Percentiles rank a stretch among this genome's conserved stretches.
Conservation (phyloP, 1,140 invertebrate genomes). For the Rhopalosiphum padi region DNA sequence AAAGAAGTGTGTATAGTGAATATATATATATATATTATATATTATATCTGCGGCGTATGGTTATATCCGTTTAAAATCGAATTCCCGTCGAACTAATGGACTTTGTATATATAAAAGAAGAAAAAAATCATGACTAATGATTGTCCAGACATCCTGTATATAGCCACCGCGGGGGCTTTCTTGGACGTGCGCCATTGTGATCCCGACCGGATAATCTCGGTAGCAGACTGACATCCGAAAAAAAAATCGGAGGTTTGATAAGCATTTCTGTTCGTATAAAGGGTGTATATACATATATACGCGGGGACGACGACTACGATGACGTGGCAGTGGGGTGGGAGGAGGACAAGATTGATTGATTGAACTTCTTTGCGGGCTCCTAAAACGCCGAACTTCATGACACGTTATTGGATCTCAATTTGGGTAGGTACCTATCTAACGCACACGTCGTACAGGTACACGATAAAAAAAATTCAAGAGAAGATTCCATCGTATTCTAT, state of each 20-base stretch:
- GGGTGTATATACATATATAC: background rate
- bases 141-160: conserved; percentile 17
- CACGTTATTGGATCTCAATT: conserved; percentile 42
- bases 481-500: background rate
- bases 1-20: background rate
- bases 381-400: background rate
- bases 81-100: conserved; percentile 28
- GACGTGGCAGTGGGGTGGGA: background rate
- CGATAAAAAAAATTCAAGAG: background rate
- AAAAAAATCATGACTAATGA: conserved; percentile 50
- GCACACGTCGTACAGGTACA: background rate
- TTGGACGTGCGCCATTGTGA: conserved; percentile 36
- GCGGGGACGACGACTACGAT: background rate
- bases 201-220: conserved; percentile 50
- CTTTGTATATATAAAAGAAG: background rate
- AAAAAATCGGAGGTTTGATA: conserved; percentile 5
- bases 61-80: conserved; percentile 14
- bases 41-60: background rate
- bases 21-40: background rate
- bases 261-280: background rate
- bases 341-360: conserved; percentile 40
- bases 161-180: conserved; percentile 28
- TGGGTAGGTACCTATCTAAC: background rate
- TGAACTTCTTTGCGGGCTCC: background rate
- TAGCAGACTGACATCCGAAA: conserved; percentile 43